Base-by-base conservation (phyloP, 2,888 invertebrate genomes). In the Phyllotreta striolata region DNA sequence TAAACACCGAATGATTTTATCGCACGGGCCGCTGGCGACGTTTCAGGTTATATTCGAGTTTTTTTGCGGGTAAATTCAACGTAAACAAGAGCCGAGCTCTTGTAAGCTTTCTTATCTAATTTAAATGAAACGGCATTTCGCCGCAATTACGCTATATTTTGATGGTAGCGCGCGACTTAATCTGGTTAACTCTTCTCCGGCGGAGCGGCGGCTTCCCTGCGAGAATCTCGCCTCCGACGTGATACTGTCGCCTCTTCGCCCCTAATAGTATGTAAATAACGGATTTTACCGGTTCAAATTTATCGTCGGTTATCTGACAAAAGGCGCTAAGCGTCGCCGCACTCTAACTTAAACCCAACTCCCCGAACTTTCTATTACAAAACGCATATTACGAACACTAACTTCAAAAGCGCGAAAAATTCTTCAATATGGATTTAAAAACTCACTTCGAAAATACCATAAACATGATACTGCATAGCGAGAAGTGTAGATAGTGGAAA, bases 191-290 rank as follows among this genome's bases (percentile, higher is more conserved):
- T 59, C 58, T 59, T 63, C 54, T 39, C 58, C 44, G 41, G 58
- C 24, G 24, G 24, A 24, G 24, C 24, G 24, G 51, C 44, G 52
- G 52, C 58, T 58, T 59, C 58, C 49, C 55, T 34, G 61, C 58
- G 49, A 52, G 47, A 24, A 24, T 24, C 24, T 59, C 49, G 47
- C 41, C 47, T 43, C 58, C 55, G 55, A 63, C 41, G 63, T 54
- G 63, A 63, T 59, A 59, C 58, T 12, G 49, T 62, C 57, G 57
- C 64, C 61, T 24, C 24, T 62, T 58, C 49, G 58, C 57, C 43
- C 24, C 47, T 57, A 58, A 65, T 65, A 55, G 62, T 65, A 65
- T 65, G 65, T 61, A 65, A 65, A 65, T 62, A 62, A 65, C 65
- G 65, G 52, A 65, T 58, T 65, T 58, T 65, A 61, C 49, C 49